Evolutionary conservation across 2,888 invertebrate genomes (phyloP).

Genomic region (Notodonta ziczac): DNA sequence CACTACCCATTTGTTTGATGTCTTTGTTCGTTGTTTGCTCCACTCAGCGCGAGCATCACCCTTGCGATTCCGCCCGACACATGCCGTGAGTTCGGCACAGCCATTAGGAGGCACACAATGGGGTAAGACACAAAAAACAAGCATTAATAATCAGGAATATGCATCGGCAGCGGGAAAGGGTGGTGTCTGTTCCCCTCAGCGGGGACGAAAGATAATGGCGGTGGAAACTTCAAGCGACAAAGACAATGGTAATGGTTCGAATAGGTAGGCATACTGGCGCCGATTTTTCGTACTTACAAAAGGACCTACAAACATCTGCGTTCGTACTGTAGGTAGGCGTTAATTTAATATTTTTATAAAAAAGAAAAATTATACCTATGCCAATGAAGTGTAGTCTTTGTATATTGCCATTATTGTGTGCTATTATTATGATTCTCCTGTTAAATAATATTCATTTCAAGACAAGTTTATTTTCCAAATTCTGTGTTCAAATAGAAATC

Average conservation of each 20-base stretch:
- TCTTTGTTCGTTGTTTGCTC: conserved; percentile 84
- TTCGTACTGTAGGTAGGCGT: conserved; percentile 12
- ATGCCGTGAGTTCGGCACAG: conserved; percentile 74
- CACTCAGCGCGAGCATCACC: conserved; percentile 81
- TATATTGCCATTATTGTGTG: no score
- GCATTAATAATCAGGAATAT: conserved; percentile 83
- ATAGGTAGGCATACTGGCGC: conserved; percentile 45
- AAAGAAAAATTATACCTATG: conserved; percentile 8
- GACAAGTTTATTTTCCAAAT: background rate
- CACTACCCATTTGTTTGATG: conserved; percentile 85
- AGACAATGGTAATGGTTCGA: conserved; percentile 63
- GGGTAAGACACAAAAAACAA: conserved; percentile 78
- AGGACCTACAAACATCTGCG: conserved; percentile 12
- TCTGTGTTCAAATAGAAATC: background rate
- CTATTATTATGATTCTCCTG: no score
- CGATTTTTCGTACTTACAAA: conserved; percentile 37
- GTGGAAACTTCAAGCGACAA: conserved; percentile 67
- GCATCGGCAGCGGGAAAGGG: conserved; percentile 72
- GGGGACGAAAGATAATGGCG: conserved; percentile 64
- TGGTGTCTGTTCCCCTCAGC: conserved; percentile 56
- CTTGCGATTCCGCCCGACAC: conserved; percentile 76
- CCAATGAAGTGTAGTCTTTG: conserved; percentile 11
- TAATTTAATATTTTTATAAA: no score
- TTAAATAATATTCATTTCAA: no score
- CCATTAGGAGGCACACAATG: conserved; percentile 78